Percentiles rank a stretch among this genome's conserved stretches.
Conservation (phyloP, 2,797 vertebrate species). For the Platalea minor region DNA sequence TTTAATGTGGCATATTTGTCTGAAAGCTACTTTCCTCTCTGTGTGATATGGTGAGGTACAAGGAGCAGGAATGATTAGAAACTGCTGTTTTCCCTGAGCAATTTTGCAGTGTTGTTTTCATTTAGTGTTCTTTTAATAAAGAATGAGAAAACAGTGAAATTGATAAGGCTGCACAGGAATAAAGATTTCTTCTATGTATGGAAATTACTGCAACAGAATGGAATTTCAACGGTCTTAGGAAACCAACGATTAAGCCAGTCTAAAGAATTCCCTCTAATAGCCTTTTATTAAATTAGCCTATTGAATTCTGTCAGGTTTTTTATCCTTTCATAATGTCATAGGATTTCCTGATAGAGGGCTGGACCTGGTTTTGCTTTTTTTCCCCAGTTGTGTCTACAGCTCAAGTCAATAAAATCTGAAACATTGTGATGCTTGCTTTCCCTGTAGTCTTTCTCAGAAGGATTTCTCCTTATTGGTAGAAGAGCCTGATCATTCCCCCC, state of each 20-base stretch:
- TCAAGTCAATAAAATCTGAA: not conserved
- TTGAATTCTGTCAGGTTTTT: not conserved
- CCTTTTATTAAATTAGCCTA: not conserved
- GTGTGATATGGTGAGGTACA: not conserved
- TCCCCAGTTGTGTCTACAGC: not conserved
- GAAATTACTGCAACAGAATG: conserved; percentile 21
- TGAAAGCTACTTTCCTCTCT: conserved; percentile 11
- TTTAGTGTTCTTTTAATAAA: conserved; percentile 20
- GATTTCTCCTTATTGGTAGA: not conserved
- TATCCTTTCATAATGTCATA: not conserved
- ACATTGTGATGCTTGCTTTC: not conserved
- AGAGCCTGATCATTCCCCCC: not conserved
- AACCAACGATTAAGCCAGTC: not conserved
- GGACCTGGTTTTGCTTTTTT: not conserved
- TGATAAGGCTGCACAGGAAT: not conserved
- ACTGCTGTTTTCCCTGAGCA: not conserved
- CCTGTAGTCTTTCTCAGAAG: not conserved
- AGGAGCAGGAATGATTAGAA: conserved; percentile 10
- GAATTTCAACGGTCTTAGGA: conserved; percentile 13
- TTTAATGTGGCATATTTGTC: not conserved
- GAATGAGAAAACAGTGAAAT: conserved; percentile 4
- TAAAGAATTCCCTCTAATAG: not conserved
- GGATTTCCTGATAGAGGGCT: not conserved
- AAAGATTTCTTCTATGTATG: not conserved
- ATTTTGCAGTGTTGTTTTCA: conserved; percentile 1